These are phyloP conservation scores for Heteronetta atricapilla DNA, from an alignment of 2,113 vertebrate species.

Conservation along the genomic window DNA sequence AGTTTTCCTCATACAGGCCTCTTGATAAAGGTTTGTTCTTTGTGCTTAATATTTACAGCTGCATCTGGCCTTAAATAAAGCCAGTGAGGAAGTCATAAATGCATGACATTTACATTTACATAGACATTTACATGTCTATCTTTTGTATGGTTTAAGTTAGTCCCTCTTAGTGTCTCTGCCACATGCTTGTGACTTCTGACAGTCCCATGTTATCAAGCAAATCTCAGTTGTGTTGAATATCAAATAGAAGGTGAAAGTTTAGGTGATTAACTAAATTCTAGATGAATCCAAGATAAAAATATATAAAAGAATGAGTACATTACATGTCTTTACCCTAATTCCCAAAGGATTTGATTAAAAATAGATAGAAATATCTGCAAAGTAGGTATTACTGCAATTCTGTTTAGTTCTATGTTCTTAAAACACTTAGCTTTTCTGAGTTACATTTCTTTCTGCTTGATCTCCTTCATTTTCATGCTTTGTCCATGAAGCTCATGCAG, in stretches of 20 bases:
- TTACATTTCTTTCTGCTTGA: background rate
- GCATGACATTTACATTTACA: background rate
- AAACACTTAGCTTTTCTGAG: background rate
- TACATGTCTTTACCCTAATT: background rate
- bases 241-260: background rate
- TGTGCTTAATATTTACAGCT: background rate
- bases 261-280: background rate
- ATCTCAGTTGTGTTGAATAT: background rate
- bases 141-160: background rate
- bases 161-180: background rate
- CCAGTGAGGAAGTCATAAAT: background rate
- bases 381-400: background rate
- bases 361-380: background rate
- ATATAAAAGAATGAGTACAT: background rate
- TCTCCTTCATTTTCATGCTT: slow-evolving; percentile 1
- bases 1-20: background rate
- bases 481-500: slow-evolving; percentile 16
- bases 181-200: background rate
- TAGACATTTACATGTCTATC: background rate
- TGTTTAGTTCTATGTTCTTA: background rate
- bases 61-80: background rate
- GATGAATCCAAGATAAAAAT: background rate
- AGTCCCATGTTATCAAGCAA: background rate
- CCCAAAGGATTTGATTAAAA: background rate
- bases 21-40: background rate